phyloP scores from a whole-genome alignment of 2,888 invertebrate species.

The Nomada ruficornis region DNA sequence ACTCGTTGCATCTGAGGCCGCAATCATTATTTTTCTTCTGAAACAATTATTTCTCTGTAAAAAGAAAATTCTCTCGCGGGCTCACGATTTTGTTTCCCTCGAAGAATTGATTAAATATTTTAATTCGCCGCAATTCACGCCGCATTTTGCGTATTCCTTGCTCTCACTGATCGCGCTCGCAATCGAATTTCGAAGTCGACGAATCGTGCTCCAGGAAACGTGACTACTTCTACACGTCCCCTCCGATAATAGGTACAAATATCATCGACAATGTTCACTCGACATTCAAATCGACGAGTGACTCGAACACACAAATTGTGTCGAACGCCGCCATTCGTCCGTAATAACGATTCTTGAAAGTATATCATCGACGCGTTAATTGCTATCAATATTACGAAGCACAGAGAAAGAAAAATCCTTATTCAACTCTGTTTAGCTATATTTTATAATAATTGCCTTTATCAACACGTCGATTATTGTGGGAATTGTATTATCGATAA shows the following conservation, averaged over 20 bases:
- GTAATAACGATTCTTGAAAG: background rate
- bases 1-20: too few relatives aligned
- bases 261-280: background rate
- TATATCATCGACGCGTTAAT: too few relatives aligned
- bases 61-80: background rate
- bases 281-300: slow-evolving; percentile 2
- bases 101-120: background rate
- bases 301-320: slow-evolving; percentile 1
- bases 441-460: background rate
- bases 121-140: background rate
- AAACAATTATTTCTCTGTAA: too few relatives aligned
- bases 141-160: background rate
- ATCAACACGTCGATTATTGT: background rate
- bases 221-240: background rate
- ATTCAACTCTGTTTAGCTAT: too few relatives aligned
- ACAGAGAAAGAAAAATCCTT: background rate
- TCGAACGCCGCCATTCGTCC: slow-evolving; percentile 26
- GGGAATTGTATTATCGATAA: background rate
- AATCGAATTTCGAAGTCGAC: background rate
- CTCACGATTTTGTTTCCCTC: background rate
- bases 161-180: background rate
- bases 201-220: background rate
- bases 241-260: slow-evolving; percentile 29
- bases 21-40: too few relatives aligned
- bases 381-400: background rate